phyloP scores from a whole-genome alignment of 2,888 invertebrate genomes.

The Belgica antarctica region DNA sequence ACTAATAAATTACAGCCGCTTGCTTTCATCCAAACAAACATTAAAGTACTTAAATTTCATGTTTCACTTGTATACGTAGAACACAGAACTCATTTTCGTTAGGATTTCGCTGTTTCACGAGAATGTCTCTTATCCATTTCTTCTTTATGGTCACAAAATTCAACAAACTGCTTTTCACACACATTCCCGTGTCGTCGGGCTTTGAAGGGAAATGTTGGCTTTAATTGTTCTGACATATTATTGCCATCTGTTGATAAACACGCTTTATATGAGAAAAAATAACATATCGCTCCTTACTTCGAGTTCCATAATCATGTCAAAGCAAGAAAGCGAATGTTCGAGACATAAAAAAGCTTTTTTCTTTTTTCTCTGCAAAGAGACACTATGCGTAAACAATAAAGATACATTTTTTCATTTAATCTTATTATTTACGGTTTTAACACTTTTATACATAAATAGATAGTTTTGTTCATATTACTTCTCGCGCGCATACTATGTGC shows the following conservation, averaged over 20 bases:
- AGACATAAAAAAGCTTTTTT: not conserved
- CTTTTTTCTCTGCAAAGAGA: not conserved
- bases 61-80: not conserved
- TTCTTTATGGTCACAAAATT: not conserved
- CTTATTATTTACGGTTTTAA: conserved; percentile 1
- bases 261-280: conserved; percentile 10
- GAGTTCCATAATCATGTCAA: no score
- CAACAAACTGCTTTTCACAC: not conserved
- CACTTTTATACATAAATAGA: conserved; percentile 37
- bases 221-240: not conserved
- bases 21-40: not conserved
- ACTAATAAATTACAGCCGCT: not conserved
- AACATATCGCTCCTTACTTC: not conserved
- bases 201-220: not conserved
- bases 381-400: conserved; percentile 27
- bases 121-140: not conserved
- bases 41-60: not conserved
- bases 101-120: no score
- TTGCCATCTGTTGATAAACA: conserved; percentile 23
- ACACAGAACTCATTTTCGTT: conserved; percentile 15
- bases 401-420: conserved; percentile 14
- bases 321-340: not conserved
- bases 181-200: not conserved
- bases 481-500: not conserved
- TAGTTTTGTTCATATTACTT: conserved; percentile 23